Evolutionary conservation across 2,888 invertebrate species (phyloP).

Genomic region (Cyaniris semiargus): DNA sequence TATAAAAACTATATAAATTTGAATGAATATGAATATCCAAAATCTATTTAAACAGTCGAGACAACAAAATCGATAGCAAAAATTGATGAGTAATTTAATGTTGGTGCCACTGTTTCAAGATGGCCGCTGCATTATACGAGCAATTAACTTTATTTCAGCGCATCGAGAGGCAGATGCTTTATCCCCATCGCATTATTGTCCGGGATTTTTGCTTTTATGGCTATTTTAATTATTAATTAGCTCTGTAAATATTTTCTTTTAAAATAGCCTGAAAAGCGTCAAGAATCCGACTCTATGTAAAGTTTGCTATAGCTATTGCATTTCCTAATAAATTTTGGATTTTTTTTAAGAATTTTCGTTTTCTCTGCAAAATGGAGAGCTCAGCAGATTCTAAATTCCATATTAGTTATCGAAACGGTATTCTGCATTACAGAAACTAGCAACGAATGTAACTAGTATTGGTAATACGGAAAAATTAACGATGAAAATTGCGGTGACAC

Average conservation of each 20-base stretch:
- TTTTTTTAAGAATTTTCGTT: not conserved
- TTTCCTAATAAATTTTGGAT: not conserved
- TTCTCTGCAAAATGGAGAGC: not conserved
- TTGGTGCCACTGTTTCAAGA: conserved; percentile 43
- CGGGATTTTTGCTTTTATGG: conserved; percentile 45
- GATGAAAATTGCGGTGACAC: not conserved
- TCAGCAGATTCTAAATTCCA: no score
- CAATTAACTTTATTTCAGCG: conserved; percentile 57
- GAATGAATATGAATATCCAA: no score
- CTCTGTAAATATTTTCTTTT: not conserved
- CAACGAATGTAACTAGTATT: not conserved
- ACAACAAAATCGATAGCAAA: not conserved
- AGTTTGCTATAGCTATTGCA: not conserved
- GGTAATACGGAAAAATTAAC: not conserved
- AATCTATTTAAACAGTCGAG: no score
- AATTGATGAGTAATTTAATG: not conserved
- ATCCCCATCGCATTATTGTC: conserved; percentile 54
- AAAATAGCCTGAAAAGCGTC: not conserved
- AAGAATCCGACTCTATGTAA: not conserved
- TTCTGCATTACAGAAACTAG: not conserved
- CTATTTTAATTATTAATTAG: not conserved
- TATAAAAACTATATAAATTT: no score
- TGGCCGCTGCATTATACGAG: conserved; percentile 50
- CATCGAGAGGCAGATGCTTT: conserved; percentile 46
- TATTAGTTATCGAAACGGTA: no score